Evolutionary conservation across 2,113 vertebrate species (phyloP), one percentile per base, ranked within the genome.

Genomic region (Herpailurus yagouaroundi): DNA sequence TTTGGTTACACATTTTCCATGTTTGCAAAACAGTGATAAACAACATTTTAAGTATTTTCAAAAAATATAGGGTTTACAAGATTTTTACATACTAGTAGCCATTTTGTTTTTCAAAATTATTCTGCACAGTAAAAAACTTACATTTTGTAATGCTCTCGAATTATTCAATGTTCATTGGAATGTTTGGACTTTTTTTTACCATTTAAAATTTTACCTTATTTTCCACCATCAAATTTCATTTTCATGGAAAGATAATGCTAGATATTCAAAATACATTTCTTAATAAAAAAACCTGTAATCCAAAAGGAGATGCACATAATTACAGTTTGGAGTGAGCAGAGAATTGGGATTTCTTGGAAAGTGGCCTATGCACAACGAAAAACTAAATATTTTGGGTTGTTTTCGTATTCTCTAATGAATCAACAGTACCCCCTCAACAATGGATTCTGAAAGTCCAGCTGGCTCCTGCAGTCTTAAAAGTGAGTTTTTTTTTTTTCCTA

Each of bases 101-200:
- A 38, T 79, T 57, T 45, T 33, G 19, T 73, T 92, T 91, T 69
- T 64, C 21, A 96, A 94, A 84, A 71, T 60, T 81, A 77, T 95
- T 83, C 18, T 48, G 19, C 87, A 88, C 0, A 92, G 18, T 88
- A 89, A 55, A 73, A 64, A 48, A 18, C 7, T 87, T 74, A 48
- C 5, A 77, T 76, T 85, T 84, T 91, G 7, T 81, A 25, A 45
- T 52, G 15, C 13, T 93, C 23, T 79, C 50, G 23, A 50, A 83
- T 52, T 64, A 21, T 63, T 86, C 7, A 45, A 13, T 16, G 48
- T 33, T 83, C 55, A 76, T 29, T 81, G 15, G 10, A 95, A 90
- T 5, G 79, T 63, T 5, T 1, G n/a, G 45, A 3, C 7, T 68
- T 79, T 69, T 86, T 87, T 91, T 84, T 41, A 41, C 7, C 12